Base-by-base conservation (phyloP, 2,113 vertebrate species). In the Notothenia coriiceps region DNA sequence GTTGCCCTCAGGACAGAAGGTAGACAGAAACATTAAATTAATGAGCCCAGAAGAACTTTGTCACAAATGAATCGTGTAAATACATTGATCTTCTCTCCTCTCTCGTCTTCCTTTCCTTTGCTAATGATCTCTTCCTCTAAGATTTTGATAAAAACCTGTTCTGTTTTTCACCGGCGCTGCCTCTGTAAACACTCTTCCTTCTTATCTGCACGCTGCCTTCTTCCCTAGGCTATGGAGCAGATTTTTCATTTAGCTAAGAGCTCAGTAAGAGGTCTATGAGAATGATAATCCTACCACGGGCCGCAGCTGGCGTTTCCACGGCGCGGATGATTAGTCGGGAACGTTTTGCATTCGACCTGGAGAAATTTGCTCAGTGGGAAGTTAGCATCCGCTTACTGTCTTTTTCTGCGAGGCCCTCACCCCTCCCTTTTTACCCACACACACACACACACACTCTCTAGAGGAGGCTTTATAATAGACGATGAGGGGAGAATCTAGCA, bases 201-300 rank as follows among this genome's bases (percentile, higher is more conserved):
- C 97, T 97, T 97, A 97, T 98, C 97, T 97, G 96, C 95, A 96
- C 93, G 90, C 96, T 96, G 96, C 96, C 96, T 97, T 95, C 96
- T 98, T 29, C 97, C 97, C 97, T 96, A 97, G 98, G 98, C 98
- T 97, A 98, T 96, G 96, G 84, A 93, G 96, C 98, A 99, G 98
- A 98, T 99, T 99, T 98, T 98, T 98, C 98, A 98, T 98, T 99
- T 97, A 97, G 98, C 97, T 97, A 97, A 98, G 97, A 98, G 97
- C 98, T 96, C 97, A 92, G 97, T 97, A 96, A 98, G 97, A 97
- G 98, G 97, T 99, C 98, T 97, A 96, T 96, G 97, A 98, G 97
- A 99, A 97, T 97, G 97, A 99, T 99, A 98, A 98, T 98, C 97
- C 96, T 96, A 96, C 94, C 91, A 96, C 93, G 91, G 97, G 97